Conservation (phyloP, 1,140 invertebrate species). For the Drosophila kurseongensis region DNA sequence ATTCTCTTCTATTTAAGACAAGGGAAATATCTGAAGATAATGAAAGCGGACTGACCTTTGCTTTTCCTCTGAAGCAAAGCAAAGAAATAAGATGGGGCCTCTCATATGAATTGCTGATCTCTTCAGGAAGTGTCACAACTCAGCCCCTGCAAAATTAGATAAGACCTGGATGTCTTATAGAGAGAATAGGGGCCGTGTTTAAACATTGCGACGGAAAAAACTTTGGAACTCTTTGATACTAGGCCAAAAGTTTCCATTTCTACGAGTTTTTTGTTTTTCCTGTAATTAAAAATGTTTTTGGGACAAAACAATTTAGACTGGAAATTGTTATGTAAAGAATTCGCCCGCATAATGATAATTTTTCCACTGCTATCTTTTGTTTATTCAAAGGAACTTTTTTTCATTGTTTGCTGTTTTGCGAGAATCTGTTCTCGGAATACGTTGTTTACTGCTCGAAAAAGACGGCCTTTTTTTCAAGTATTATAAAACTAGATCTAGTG, state of each 20-base stretch:
- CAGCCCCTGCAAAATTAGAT: constrained; percentile 24
- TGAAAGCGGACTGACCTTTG: constrained; percentile 29
- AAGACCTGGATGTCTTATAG: constrained; percentile 5
- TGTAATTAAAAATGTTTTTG: background rate
- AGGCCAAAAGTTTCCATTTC: constrained; percentile 6
- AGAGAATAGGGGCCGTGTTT: background rate
- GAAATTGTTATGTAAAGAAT: constrained; percentile 7
- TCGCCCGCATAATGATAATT: constrained; percentile 25
- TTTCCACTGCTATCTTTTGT: constrained; percentile 6
- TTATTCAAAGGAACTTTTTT: constrained; percentile 21
- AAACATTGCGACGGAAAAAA: background rate
- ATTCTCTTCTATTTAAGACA: background rate
- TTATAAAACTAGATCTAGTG: background rate
- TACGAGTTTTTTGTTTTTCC: background rate
- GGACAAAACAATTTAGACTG: background rate
- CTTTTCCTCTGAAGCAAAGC: constrained; percentile 5
- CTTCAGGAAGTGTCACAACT: constrained; percentile 41
- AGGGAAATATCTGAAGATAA: constrained; percentile 1
- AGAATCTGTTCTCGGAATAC: constrained; percentile 18
- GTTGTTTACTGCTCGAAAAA: constrained; percentile 7
- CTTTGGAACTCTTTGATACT: constrained; percentile 2
- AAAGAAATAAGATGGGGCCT: background rate
- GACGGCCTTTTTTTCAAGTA: background rate
- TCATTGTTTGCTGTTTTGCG: constrained; percentile 2
- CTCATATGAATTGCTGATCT: constrained; percentile 47